Percentiles rank a stretch among this genome's conserved stretches.
Evolutionary conservation across 2,113 vertebrate genomes (phyloP).

Genomic region (Rhinichthys klamathensis): DNA sequence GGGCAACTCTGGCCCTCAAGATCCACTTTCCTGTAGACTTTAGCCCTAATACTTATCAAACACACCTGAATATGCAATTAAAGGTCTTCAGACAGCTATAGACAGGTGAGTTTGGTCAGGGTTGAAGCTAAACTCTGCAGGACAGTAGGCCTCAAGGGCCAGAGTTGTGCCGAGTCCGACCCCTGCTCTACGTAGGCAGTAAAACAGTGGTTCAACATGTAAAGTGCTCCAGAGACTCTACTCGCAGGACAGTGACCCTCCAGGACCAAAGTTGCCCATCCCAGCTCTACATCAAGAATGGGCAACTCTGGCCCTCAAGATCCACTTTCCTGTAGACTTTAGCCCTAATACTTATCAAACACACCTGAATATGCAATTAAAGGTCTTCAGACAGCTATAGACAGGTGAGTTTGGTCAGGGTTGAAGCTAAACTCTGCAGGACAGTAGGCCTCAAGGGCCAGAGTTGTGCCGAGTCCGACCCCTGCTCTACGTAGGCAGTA

Average conservation of each 20-base stretch:
- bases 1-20: background rate
- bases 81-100: background rate
- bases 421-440: background rate
- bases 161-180: too few relatives aligned
- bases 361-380: background rate
- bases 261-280: background rate
- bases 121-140: too few relatives aligned
- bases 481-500: too few relatives aligned
- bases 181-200: background rate
- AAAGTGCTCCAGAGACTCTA: too few relatives aligned
- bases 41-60: background rate
- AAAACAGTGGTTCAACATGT: background rate
- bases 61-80: background rate
- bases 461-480: background rate
- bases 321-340: background rate
- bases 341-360: background rate
- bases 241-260: too few relatives aligned
- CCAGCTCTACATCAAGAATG: background rate
- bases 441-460: background rate
- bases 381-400: background rate
- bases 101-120: background rate
- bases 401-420: background rate
- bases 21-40: background rate
- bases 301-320: background rate
- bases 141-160: background rate